Evolutionary conservation across 2,113 vertebrate species (phyloP).

Genomic region (Elaphurus davidianus): DNA sequence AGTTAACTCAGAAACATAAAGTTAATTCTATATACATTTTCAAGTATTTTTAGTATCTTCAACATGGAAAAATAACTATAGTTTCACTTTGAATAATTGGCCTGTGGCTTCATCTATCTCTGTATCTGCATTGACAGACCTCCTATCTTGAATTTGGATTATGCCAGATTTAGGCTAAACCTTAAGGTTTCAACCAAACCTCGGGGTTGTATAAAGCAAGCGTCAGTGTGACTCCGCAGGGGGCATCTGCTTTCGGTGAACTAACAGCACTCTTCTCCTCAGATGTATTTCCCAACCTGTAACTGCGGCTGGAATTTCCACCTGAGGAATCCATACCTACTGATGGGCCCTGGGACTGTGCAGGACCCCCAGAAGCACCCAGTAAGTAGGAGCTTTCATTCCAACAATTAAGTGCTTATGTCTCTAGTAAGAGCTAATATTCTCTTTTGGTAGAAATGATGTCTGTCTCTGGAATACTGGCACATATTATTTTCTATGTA

Average conservation of each 20-base stretch:
- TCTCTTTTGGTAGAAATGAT: neutral
- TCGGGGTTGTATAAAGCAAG: neutral
- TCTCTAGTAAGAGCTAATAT: neutral
- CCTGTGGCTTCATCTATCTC: neutral
- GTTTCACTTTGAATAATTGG: neutral
- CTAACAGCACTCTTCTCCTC: conserved; percentile 36
- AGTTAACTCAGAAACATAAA: neutral
- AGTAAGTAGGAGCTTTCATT: conserved; percentile 50
- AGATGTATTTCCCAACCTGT: conserved; percentile 52
- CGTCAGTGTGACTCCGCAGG: neutral
- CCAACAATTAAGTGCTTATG: accelerated
- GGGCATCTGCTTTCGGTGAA: neutral
- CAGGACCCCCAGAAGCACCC: neutral
- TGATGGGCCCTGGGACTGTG: accelerated
- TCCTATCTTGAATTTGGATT: neutral
- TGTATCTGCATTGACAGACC: no score
- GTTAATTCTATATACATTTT: neutral
- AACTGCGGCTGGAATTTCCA: conserved; percentile 51
- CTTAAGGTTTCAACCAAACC: neutral
- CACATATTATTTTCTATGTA: neutral
- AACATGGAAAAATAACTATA: neutral
- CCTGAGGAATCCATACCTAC: conserved; percentile 30
- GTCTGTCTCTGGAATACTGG: neutral
- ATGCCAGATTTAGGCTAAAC: accelerated
- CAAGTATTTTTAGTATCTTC: neutral